These are phyloP conservation scores for Colinus virginianus DNA, from an alignment of 2,113 vertebrate species.

Conservation along the genomic window DNA sequence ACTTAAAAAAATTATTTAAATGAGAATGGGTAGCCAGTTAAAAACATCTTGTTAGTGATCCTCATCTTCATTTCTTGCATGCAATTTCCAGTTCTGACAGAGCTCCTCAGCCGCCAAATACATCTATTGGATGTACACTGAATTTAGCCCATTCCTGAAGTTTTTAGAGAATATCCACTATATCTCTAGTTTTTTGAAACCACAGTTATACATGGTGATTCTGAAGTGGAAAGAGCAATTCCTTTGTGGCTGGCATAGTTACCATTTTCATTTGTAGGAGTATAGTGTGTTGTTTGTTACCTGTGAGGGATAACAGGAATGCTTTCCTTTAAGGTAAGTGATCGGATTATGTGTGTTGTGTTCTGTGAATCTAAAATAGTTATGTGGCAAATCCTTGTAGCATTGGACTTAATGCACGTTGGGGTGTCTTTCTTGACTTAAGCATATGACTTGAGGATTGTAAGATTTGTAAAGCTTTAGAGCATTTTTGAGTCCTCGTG, in stretches of 20 bases:
- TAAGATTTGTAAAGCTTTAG: slow-evolving; percentile 31
- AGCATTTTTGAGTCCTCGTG: not conserved
- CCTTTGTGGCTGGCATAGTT: not conserved
- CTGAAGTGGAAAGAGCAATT: not conserved
- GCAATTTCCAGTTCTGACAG: not conserved
- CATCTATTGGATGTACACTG: not conserved
- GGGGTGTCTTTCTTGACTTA: not conserved
- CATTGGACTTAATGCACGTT: not conserved
- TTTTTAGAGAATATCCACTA: not conserved
- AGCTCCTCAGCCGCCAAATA: not conserved
- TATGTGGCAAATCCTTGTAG: not conserved
- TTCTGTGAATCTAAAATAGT: not conserved
- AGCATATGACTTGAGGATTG: not conserved
- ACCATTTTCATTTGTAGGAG: not conserved
- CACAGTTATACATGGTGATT: not conserved
- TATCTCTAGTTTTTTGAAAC: not conserved
- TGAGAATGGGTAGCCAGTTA: not conserved
- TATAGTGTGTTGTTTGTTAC: not conserved
- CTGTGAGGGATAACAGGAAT: not conserved
- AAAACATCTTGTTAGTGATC: not conserved
- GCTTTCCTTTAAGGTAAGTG: not conserved
- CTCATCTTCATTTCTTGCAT: not conserved
- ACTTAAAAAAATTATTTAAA: not conserved
- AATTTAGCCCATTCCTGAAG: not conserved
- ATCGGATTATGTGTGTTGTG: not conserved